Percentiles rank a stretch among this genome's conserved stretches.
Evolutionary conservation across 1,140 invertebrate genomes (phyloP).

Genomic region (Microplitis mediator): DNA sequence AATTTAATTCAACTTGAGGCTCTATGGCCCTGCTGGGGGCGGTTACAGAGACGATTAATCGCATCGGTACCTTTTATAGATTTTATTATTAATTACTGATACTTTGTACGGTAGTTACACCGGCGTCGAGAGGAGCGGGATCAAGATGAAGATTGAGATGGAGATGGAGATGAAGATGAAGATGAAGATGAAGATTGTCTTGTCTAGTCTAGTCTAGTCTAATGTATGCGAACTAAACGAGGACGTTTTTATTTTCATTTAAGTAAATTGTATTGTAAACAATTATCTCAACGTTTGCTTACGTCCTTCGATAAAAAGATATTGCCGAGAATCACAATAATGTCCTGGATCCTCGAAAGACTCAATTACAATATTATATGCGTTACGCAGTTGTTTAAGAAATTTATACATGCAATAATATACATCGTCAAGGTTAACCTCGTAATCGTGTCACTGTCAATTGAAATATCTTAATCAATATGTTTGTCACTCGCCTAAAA

Average conservation of each 20-base stretch:
- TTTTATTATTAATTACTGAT: too few species aligned
- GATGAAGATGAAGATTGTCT: too few species aligned
- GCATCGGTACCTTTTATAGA: too few species aligned
- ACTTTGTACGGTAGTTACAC: neutral
- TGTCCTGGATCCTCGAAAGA: conserved; percentile 14
- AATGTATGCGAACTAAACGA: too few species aligned
- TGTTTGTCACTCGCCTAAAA: conserved; percentile 50
- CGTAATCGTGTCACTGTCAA: conserved; percentile 57
- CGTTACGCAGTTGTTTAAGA: neutral
- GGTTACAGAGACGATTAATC: too few species aligned
- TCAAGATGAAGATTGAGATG: too few species aligned
- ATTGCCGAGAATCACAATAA: conserved; percentile 1
- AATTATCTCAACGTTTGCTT: neutral
- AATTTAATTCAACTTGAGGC: too few species aligned
- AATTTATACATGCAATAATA: too few species aligned
- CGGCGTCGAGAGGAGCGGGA: neutral
- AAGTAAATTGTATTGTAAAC: neutral
- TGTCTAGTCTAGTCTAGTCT: too few species aligned
- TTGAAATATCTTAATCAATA: conserved; percentile 49
- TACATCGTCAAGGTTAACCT: conserved; percentile 42
- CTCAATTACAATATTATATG: neutral
- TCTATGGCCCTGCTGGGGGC: too few species aligned
- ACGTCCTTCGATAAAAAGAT: neutral
- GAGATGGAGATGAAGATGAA: too few species aligned
- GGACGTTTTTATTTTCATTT: neutral